phyloP scores from a whole-genome alignment of 1,140 invertebrate genomes.

The Panulirus ornatus region DNA sequence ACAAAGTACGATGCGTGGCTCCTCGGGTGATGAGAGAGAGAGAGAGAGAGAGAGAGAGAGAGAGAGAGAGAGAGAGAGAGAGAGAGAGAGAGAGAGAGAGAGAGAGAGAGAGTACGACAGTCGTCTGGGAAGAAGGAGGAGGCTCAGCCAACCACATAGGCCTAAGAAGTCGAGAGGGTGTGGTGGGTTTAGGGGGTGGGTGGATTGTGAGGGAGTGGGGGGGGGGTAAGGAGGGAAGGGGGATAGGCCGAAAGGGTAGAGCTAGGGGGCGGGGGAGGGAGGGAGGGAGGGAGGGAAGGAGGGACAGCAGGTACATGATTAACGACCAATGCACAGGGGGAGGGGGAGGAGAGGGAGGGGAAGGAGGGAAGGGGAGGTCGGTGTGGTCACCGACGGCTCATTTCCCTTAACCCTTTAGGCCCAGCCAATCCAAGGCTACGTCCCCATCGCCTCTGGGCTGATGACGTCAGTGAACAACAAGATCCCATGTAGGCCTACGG shows the following conservation, averaged over 20 bases:
- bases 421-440: too few species aligned
- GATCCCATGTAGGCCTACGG: too few species aligned
- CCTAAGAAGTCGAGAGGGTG: neutral
- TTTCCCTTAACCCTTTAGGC: too few species aligned
- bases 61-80: slow-evolving; percentile 25
- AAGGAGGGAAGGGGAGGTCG: neutral
- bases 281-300: neutral
- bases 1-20: too few species aligned
- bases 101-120: neutral
- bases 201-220: neutral
- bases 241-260: neutral
- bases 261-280: neutral
- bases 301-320: neutral
- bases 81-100: neutral
- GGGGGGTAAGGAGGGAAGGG: neutral
- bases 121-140: neutral
- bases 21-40: neutral
- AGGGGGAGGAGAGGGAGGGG: neutral
- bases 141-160: neutral
- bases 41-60: slow-evolving; percentile 5
- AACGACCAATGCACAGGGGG: neutral
- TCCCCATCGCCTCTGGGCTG: too few species aligned
- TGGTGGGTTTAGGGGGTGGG: slow-evolving; percentile 6
- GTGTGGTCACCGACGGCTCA: too few species aligned
- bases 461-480: too few species aligned